phyloP scores from a whole-genome alignment of 2,888 invertebrate species.

The Deroplatys truncata region DNA sequence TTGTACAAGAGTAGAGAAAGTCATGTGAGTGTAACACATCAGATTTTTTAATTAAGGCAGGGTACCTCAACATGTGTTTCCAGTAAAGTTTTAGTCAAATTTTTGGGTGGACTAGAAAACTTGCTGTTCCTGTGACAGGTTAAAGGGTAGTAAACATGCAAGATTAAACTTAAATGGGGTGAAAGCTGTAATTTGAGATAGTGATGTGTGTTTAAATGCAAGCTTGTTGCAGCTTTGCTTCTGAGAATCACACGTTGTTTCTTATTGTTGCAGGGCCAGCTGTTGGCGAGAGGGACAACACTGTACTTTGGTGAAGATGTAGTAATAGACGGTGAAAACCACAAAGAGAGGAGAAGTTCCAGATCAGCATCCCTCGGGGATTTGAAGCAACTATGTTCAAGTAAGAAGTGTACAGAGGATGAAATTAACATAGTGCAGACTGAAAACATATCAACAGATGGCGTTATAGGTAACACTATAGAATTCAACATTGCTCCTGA shows the following conservation, averaged over 20 bases:
- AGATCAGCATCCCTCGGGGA: not conserved
- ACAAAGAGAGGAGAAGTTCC: not conserved
- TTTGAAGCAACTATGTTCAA: not conserved
- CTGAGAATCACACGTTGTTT: not conserved
- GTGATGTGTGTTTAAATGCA: no score
- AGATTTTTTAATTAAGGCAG: no score
- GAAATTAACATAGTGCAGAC: not conserved
- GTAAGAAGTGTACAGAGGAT: not conserved
- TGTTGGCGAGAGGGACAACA: conserved; percentile 29
- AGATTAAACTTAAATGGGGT: no score
- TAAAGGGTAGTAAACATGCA: no score
- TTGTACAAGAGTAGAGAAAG: no score
- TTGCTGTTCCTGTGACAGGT: no score
- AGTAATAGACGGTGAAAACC: conserved; percentile 13
- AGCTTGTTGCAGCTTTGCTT: no score
- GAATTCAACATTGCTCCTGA: not conserved
- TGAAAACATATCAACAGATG: not conserved
- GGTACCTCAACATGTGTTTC: no score
- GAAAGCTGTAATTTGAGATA: no score
- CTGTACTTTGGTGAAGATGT: conserved; percentile 29
- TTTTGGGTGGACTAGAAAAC: no score
- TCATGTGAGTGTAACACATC: no score
- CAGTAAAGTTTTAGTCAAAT: no score
- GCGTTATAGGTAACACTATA: not conserved
- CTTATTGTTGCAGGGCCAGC: conserved; percentile 23